Conservation (phyloP, 2,797 vertebrate species). For the Monodelphis domestica region DNA sequence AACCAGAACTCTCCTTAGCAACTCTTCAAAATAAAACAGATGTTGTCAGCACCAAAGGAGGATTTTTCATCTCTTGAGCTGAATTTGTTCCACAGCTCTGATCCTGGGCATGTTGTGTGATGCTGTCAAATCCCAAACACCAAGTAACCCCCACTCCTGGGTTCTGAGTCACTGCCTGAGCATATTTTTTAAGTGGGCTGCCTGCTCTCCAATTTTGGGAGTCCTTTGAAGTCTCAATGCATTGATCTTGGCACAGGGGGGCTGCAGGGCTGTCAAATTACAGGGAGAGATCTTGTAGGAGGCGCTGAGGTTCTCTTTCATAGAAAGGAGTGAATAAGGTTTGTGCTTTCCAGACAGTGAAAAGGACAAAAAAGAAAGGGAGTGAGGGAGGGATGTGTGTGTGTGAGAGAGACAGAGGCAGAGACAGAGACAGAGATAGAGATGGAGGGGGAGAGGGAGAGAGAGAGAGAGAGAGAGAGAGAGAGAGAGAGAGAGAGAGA, state of each 20-base stretch:
- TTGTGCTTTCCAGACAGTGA: constrained; percentile 57
- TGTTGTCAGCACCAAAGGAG: constrained; percentile 69
- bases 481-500: too few relatives aligned
- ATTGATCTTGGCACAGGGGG: constrained; percentile 55
- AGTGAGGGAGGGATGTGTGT: neutral
- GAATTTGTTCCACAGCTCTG: constrained; percentile 58
- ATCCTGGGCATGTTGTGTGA: constrained; percentile 30
- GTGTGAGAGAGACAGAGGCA: too few relatives aligned
- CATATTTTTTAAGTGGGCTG: constrained; percentile 44
- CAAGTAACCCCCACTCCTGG: neutral
- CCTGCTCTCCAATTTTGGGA: constrained; percentile 58
- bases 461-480: neutral
- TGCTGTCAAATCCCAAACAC: constrained; percentile 40
- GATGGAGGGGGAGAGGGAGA: neutral
- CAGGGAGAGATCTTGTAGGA: constrained; percentile 39
- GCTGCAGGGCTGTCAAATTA: constrained; percentile 42
- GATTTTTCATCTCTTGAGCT: constrained; percentile 70
- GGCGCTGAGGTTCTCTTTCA: constrained; percentile 29
- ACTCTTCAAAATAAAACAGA: constrained; percentile 80
- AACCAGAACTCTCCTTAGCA: constrained; percentile 78
- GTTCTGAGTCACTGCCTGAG: constrained; percentile 47
- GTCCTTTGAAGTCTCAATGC: constrained; percentile 63
- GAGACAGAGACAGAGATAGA: too few relatives aligned
- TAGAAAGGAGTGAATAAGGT: constrained; percentile 54
- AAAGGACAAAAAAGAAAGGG: constrained; percentile 24